Base-by-base conservation (phyloP, 2,113 vertebrate species). In the Sander lucioperca region DNA sequence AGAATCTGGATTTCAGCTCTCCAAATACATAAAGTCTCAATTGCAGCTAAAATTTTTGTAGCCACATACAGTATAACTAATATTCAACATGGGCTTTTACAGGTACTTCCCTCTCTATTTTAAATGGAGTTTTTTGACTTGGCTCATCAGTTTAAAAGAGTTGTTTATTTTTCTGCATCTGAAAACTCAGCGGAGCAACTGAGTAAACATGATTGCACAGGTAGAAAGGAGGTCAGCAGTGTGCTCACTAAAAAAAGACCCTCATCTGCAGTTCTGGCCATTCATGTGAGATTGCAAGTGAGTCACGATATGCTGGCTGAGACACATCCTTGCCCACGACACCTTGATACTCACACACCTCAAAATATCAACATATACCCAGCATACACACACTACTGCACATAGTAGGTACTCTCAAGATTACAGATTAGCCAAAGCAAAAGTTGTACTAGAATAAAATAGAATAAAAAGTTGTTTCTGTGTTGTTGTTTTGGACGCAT, bases 161-260 rank as follows among this genome's bases (percentile, higher is more conserved):
- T 39, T 80, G 36, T 81, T 87, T 73, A 62, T 80, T 75, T 67
- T 65, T 23, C 36, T 77, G 56, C 21, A 33, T 30, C 18, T 82
- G 58, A 64, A 82, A 84, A 75, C 56, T n/a, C 30, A 19, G 5
- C 19, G 7, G n/a, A 80, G 53, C 45, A 56, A 73, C 62, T 50
- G 68, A 57, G 7, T 51, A 82, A 89, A 65, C 47, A 74, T 54
- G 74, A 70, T 69, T 82, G 18, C 6, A 79, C 2, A 0, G 43
- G 10, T 77, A 78, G 53, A 66, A 63, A 65, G 21, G 9, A 57
- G 69, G 70, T 88, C 76, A 87, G 78, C 80, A 67, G 39, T 77
- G 59, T 63, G 56, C 33, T 90, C 53, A 76, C 47, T 18, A 43
- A 76, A 85, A 90, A 88, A 88, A 89, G 58, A 3, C 72, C 72